phyloP scores from a whole-genome alignment of 1,140 invertebrate species.

The Stenopsyche tienmushanensis region DNA sequence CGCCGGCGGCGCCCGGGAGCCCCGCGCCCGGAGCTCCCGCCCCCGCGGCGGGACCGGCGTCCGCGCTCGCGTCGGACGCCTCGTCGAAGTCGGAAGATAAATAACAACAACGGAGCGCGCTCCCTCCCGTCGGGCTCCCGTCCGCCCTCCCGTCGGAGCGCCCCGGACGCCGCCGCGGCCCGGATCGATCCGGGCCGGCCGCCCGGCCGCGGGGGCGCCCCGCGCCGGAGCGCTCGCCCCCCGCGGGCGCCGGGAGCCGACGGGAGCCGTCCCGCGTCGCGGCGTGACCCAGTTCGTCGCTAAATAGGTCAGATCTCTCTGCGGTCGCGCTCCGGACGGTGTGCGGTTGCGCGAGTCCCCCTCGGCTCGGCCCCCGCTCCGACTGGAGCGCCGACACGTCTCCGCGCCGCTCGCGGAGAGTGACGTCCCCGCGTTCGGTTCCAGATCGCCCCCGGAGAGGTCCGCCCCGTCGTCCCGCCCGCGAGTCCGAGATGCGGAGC shows the following conservation, averaged over 20 bases:
- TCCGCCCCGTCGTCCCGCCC: not conserved
- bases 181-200: not conserved
- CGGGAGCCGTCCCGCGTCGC: not conserved
- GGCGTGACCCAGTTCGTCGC: not conserved
- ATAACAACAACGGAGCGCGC: not conserved
- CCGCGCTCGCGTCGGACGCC: not conserved
- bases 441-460: no score
- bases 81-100: not conserved
- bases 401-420: not conserved
- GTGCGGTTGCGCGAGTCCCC: not conserved
- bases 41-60: not conserved
- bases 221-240: not conserved
- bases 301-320: no score
- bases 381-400: no score
- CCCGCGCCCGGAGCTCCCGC: not conserved
- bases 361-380: no score
- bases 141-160: not conserved
- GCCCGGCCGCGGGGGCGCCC: not conserved
- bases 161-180: not conserved
- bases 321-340: no score
- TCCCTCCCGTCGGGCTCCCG: not conserved
- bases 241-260: not conserved
- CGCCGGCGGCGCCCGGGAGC: not conserved
- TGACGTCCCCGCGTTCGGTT: not conserved
- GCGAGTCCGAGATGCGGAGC: not conserved